Conservation (phyloP, 2,113 vertebrate species). For the Nannobrachium achirus region DNA sequence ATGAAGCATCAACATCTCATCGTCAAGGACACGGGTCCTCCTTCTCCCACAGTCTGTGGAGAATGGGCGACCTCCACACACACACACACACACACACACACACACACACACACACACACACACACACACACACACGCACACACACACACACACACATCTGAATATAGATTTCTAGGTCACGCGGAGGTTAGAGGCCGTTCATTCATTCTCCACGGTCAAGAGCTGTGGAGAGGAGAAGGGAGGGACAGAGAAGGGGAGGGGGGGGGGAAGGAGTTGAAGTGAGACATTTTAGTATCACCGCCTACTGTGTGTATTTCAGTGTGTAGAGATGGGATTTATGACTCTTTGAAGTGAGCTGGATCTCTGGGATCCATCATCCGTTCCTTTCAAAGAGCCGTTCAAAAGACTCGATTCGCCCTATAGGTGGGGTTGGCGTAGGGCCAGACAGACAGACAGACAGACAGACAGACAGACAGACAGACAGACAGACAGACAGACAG, state of each 20-base stretch:
- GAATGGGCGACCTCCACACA: constrained; percentile 13
- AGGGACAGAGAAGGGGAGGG: not conserved
- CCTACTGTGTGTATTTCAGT: no score
- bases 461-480: constrained; percentile 47
- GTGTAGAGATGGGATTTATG: no score
- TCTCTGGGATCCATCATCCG: no score
- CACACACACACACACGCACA: no score
- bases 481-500: constrained; percentile 41
- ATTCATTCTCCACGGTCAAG: constrained; percentile 40
- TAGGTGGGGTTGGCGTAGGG: no score
- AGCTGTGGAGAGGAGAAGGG: constrained; percentile 1
- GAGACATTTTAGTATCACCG: not conserved
- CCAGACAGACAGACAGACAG: constrained; percentile 27
- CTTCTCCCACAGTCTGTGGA: constrained; percentile 15
- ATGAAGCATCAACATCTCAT: constrained; percentile 44
- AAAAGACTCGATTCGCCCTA: no score
- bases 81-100: no score
- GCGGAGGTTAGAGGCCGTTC: constrained; percentile 43
- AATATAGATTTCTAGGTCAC: constrained; percentile 58
- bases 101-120: no score
- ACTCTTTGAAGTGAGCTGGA: no score
- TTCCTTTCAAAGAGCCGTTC: no score
- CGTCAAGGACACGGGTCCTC: constrained; percentile 44
- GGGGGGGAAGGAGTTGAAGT: not conserved
- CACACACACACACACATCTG: constrained; percentile 8